A percentile compares a stretch with the other conserved stretches of the same genome.
Conservation (phyloP, 2,888 invertebrate genomes). For the Liposcelis brunnea region DNA sequence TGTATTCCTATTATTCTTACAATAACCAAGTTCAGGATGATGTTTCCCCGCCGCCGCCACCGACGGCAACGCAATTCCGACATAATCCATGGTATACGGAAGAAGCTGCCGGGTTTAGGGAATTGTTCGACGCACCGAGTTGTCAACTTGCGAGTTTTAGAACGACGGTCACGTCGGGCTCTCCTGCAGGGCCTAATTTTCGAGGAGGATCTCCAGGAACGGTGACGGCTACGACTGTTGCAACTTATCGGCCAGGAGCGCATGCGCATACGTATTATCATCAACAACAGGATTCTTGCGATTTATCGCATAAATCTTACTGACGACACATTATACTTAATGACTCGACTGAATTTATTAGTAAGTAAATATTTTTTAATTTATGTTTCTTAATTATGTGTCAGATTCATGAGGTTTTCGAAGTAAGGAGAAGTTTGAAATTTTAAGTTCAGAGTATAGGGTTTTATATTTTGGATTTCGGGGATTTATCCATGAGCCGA, state of each 20-base stretch:
- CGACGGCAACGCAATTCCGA: background rate
- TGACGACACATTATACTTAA: constrained; percentile 8
- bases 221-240: background rate
- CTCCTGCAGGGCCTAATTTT: background rate
- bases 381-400: too few relatives aligned
- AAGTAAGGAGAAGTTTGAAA: too few relatives aligned
- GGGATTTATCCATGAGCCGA: too few relatives aligned
- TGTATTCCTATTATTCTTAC: background rate
- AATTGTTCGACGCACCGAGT: constrained; percentile 24
- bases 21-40: background rate
- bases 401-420: too few relatives aligned
- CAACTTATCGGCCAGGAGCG: background rate
- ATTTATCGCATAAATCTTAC: constrained; percentile 7
- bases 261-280: constrained; percentile 4
- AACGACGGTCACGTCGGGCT: background rate
- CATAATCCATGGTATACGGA: constrained; percentile 6
- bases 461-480: too few relatives aligned
- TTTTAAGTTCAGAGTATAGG: too few relatives aligned
- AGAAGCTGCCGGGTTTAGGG: constrained; percentile 28
- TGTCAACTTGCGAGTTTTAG: constrained; percentile 23
- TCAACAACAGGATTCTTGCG: constrained; percentile 5
- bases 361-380: background rate
- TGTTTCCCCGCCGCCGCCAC: background rate
- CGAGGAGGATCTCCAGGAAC: background rate
- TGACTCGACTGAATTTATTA: constrained; percentile 5